phyloP scores from a whole-genome alignment of 2,888 invertebrate genomes.

The Himalopsyche tibetana region DNA sequence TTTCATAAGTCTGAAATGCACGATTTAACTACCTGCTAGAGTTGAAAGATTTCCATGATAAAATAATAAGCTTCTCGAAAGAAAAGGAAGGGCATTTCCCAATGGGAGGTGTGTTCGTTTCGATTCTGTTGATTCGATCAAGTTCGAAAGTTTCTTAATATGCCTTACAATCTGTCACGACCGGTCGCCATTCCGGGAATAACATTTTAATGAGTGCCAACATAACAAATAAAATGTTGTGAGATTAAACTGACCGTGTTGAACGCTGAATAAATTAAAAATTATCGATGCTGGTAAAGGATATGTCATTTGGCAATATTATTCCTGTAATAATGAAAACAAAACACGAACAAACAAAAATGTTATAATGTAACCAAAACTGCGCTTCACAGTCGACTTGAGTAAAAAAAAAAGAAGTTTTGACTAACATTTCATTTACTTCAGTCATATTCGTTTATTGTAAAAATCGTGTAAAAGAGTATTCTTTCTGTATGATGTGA shows the following conservation, averaged over 20 bases:
- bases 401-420: too few species aligned
- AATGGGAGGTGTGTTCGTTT: slow-evolving; percentile 41
- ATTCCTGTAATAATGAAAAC: background rate
- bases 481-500: too few species aligned
- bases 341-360: too few species aligned
- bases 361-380: too few species aligned
- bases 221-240: slow-evolving; percentile 40
- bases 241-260: slow-evolving; percentile 34
- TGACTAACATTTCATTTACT: too few species aligned
- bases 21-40: slow-evolving; percentile 37
- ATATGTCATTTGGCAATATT: slow-evolving; percentile 15
- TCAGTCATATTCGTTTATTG: too few species aligned
- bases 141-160: slow-evolving; percentile 53
- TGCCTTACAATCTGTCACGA: slow-evolving; percentile 63
- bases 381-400: too few species aligned
- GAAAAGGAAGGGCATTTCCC: slow-evolving; percentile 44
- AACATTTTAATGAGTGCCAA: slow-evolving; percentile 43
- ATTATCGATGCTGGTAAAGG: slow-evolving; percentile 10
- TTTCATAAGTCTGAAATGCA: slow-evolving; percentile 38
- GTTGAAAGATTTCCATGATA: slow-evolving; percentile 44
- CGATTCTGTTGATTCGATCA: slow-evolving; percentile 37
- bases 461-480: too few species aligned
- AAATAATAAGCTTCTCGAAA: slow-evolving; percentile 26
- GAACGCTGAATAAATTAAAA: slow-evolving; percentile 38
- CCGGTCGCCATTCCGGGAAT: slow-evolving; percentile 54